Evolutionary conservation across 1,140 invertebrate species (phyloP).

Genomic region (Bombyx mandarina): DNA sequence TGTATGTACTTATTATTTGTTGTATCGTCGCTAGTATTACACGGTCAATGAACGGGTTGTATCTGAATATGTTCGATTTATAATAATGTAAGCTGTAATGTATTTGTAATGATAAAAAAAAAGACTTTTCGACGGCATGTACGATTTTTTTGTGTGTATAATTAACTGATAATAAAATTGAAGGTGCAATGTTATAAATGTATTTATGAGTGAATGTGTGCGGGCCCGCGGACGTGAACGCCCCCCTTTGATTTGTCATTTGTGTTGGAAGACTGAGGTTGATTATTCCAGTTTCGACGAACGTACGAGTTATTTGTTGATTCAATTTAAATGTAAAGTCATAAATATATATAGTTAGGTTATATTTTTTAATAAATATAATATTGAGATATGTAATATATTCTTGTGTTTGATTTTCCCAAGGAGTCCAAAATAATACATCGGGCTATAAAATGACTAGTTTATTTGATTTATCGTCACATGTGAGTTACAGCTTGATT

Average conservation of each 20-base stretch:
- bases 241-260: conserved; percentile 43
- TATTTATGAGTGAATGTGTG: conserved; percentile 56
- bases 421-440: neutral
- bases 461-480: conserved; percentile 2
- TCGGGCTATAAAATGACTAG: conserved; percentile 7
- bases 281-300: conserved; percentile 66
- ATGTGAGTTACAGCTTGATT: no score
- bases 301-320: conserved; percentile 69
- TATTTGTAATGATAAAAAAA: conserved; percentile 18
- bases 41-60: conserved; percentile 27
- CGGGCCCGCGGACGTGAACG: conserved; percentile 16
- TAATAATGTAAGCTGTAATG: conserved; percentile 9
- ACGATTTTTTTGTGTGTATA: conserved; percentile 47
- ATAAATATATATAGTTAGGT: conserved; percentile 70
- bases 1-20: conserved; percentile 27
- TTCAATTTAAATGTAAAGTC: conserved; percentile 70
- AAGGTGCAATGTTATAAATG: conserved; percentile 67
- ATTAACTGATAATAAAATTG: conserved; percentile 44
- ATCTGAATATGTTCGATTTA: conserved; percentile 16
- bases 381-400: conserved; percentile 71
- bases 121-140: conserved; percentile 14
- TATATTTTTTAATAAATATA: conserved; percentile 72
- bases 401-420: conserved; percentile 36
- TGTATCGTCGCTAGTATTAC: conserved; percentile 7
- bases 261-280: conserved; percentile 68